Evolutionary conservation across 1,140 invertebrate species (phyloP).

Genomic region (Acromyrmex heyeri): DNA sequence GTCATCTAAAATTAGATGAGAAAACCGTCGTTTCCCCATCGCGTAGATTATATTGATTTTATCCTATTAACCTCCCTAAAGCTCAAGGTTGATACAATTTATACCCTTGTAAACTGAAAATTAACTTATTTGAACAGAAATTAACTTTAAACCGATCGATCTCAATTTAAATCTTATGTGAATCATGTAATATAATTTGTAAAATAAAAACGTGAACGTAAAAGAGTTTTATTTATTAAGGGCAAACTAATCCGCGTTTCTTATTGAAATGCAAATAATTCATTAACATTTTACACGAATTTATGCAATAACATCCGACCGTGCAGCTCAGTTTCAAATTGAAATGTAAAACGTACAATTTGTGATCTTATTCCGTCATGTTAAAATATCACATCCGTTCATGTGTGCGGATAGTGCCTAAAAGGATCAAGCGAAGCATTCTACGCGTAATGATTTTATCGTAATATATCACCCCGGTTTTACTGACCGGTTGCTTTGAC

Average conservation of each 20-base stretch:
- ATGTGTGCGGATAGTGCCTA: neutral
- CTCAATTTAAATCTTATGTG: constrained; percentile 9
- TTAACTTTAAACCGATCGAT: constrained; percentile 7
- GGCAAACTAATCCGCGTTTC: neutral
- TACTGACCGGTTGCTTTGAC: constrained; percentile 8
- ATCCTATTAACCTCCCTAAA: constrained; percentile 3
- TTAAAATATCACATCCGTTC: constrained; percentile 14
- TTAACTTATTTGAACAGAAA: constrained; percentile 19
- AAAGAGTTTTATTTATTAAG: neutral
- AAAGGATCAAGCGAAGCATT: constrained; percentile 21
- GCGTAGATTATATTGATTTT: constrained; percentile 17
- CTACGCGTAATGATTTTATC: constrained; percentile 29
- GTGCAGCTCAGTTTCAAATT: neutral
- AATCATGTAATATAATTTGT: neutral
- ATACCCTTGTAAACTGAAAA: neutral
- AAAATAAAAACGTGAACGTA: neutral
- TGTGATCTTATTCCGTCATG: constrained; percentile 5
- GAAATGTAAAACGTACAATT: neutral
- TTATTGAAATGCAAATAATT: neutral
- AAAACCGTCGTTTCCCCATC: constrained; percentile 19
- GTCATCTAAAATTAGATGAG: constrained; percentile 11
- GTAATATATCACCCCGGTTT: constrained; percentile 35
- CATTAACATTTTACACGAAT: neutral
- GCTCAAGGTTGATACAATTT: constrained; percentile 16
- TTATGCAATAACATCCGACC: neutral